phyloP scores from a whole-genome alignment of 2,113 vertebrate genomes.

The Pteruthius melanotis region DNA sequence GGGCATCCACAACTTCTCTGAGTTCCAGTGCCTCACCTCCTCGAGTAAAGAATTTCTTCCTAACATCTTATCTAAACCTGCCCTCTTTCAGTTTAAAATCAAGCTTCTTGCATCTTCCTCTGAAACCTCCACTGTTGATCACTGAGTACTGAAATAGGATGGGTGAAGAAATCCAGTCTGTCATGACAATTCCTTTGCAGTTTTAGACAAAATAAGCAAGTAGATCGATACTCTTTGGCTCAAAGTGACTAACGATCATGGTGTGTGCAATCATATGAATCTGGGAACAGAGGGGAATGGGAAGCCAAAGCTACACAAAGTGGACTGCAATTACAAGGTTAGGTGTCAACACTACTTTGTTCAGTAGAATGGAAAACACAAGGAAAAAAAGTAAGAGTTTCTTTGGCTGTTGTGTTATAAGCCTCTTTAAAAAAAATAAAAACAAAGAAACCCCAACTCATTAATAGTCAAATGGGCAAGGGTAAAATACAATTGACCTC shows the following conservation, averaged over 20 bases:
- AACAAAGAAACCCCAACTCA: not conserved
- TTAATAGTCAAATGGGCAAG: not conserved
- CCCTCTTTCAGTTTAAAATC: not conserved
- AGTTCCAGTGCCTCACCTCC: not conserved
- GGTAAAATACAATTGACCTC: not conserved
- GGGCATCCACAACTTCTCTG: not conserved
- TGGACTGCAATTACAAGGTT: not conserved
- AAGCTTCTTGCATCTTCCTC: not conserved
- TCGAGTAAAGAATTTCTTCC: not conserved
- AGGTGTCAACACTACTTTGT: not conserved
- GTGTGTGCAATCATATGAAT: not conserved
- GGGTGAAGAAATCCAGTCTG: not conserved
- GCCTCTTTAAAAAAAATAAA: not conserved
- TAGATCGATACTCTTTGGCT: not conserved
- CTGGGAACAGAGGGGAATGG: not conserved
- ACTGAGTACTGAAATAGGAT: not conserved
- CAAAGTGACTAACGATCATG: not conserved
- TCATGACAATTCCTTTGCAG: not conserved
- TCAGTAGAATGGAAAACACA: not conserved
- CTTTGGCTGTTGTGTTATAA: not conserved
- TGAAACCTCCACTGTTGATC: not conserved
- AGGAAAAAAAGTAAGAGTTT: not conserved
- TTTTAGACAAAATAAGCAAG: not conserved
- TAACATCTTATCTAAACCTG: not conserved
- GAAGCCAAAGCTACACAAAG: not conserved